A percentile compares a stretch with the other conserved stretches of the same genome.
phyloP scores from a whole-genome alignment of 2,888 invertebrate species.

The Panzeria rudis region DNA sequence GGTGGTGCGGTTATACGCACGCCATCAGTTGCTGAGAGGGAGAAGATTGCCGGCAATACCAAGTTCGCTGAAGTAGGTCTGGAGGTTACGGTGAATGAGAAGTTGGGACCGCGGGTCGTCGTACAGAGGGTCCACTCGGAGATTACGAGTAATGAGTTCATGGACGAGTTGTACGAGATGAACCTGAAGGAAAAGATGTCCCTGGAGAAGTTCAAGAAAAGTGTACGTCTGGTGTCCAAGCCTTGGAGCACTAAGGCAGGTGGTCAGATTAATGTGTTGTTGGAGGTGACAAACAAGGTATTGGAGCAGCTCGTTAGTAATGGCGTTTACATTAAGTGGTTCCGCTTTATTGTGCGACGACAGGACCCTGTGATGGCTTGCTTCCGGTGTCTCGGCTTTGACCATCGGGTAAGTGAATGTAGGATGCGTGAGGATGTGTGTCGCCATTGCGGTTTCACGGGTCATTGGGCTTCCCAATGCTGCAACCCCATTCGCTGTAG shows the following conservation, averaged over 20 bases:
- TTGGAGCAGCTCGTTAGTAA: too few relatives aligned
- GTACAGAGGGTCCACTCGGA: neutral
- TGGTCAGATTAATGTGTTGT: too few relatives aligned
- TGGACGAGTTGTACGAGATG: neutral
- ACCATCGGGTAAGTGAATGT: neutral
- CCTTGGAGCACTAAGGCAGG: too few relatives aligned
- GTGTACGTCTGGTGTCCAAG: too few relatives aligned
- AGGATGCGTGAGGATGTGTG: too few relatives aligned
- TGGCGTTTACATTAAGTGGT: too few relatives aligned
- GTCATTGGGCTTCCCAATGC: neutral
- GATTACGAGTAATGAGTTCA: neutral
- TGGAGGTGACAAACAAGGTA: too few relatives aligned
- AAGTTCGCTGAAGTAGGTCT: neutral
- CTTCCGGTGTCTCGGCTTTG: neutral
- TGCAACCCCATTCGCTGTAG: neutral
- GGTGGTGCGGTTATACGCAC: neutral
- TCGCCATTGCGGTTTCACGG: neutral
- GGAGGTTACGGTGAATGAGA: neutral
- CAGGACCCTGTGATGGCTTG: too few relatives aligned
- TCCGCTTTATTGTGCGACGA: too few relatives aligned
- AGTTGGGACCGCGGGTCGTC: neutral
- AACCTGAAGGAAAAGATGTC: neutral
- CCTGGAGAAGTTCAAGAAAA: neutral
- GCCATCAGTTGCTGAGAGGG: too few relatives aligned
- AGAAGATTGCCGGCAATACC: neutral